Evolutionary conservation across 2,797 vertebrate species (phyloP), one percentile per base, ranked within the genome.

Genomic region (Remorina albescens): DNA sequence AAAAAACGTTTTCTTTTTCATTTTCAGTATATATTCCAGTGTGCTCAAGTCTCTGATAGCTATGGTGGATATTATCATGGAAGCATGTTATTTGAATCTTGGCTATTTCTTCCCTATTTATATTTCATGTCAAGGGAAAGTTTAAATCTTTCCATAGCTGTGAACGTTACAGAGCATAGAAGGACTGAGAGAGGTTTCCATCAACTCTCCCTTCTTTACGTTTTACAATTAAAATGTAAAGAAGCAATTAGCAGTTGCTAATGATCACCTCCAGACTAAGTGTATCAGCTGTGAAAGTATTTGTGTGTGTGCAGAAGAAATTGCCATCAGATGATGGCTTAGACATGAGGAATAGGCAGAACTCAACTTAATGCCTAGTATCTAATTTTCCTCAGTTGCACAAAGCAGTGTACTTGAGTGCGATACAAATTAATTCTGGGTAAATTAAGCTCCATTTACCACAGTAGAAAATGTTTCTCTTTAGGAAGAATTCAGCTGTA

Each of bases 191-290:
- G 10, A 9, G 34, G 50, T 72, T 58, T 61, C 30, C 46, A 25
- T 23, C 39, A 34, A 49, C 50, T 71, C 47, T 34, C 68, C 69
- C 30, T 44, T 10, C 44, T 68, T 66, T 61, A 23, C 72, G n/a
- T 71, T 66, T 51, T 78, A 13, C 81, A 78, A 83, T 88, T 75
- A 83, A 83, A 78, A 81, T 85, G 82, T 82, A n/a, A n/a, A n/a
- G n/a, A n/a, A n/a, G n/a, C n/a, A n/a, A n/a, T n/a, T 81, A 83
- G 36, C 71, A 57, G 63, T 76, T 65, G 79, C 60, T 81, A 44
- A 83, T 76, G 80, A 71, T 53, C 63, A 71, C 64, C 69, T 74
- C 13, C 37, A 73, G 62, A 71, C 73, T 59, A 50, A 79, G 71
- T 57, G 30, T 62, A 65, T 79, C 46, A 28, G 59, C 51, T 71